Base-by-base conservation (phyloP, 1,140 invertebrate genomes). In the Drosophila sechellia region DNA sequence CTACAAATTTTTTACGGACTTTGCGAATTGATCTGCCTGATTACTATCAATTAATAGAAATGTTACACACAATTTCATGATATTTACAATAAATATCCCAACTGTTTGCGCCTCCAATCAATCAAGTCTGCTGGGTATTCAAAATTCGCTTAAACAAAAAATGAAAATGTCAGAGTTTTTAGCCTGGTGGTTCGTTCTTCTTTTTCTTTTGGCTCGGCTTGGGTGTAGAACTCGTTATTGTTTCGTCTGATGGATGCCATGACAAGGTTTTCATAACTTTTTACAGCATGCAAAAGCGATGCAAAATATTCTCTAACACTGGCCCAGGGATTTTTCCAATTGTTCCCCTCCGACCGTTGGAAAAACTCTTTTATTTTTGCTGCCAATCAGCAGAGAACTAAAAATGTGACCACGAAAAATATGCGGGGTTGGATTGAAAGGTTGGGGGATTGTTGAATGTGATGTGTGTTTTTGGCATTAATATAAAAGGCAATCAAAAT, bases 401-500 rank as follows among this genome's bases (percentile, higher is more conserved):
- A 64, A 64, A 64, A 64, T 65, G 57, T 65, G 63, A 64, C 64
- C 60, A 17, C 45, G 27, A 50, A 46, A 42, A 40, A 15, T 31
- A 39, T n/a, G 5, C 4, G 27, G 5, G 11, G 15, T 10, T 17
- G 20, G 0, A 22, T 22, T 22, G 20, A 22, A 22, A 22, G 0
- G 20, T 22, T 8, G 48, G n/a, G 0, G 12, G 20, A 2, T 20
- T 55, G 6, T 31, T 0, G n/a, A 27, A 20, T 45, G 53, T 63
- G 43, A 42, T 61, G 43, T 57, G 58, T 77, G 58, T 64, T 53
- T 73, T 68, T 55, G 70, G 81, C 78, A 81, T 71, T 89, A 87
- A 87, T 83, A 87, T 77, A 83, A 77, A 89, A 87, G 63, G 79
- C 71, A 87, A 87, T 87, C 83, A 87, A 87, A 87, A 87, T 87